These are phyloP conservation scores for Phaetusa simplex DNA, from an alignment of 2,113 vertebrate genomes.

Conservation along the genomic window DNA sequence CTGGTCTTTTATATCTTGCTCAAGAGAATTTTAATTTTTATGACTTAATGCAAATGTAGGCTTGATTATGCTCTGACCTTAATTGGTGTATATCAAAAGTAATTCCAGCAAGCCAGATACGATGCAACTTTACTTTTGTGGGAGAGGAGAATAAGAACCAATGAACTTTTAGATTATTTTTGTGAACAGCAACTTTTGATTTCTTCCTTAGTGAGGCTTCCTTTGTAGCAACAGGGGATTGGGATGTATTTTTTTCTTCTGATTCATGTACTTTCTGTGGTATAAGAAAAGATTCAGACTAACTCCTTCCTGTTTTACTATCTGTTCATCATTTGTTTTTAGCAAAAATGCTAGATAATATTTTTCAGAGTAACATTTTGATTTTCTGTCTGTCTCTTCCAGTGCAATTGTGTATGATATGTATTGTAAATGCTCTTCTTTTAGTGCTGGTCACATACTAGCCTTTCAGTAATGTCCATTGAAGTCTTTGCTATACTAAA, in stretches of 20 bases:
- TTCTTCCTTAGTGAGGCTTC: background rate
- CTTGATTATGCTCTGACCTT: background rate
- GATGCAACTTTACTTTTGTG: background rate
- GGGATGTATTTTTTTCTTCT: background rate
- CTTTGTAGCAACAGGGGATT: background rate
- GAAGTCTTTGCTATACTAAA: background rate
- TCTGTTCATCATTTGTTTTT: background rate
- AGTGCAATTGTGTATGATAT: background rate
- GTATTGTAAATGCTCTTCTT: background rate
- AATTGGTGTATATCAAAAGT: background rate
- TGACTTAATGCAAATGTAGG: background rate
- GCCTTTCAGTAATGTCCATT: background rate
- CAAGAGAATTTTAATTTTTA: background rate
- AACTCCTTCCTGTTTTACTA: background rate
- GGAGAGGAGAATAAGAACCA: background rate
- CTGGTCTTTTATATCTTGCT: background rate
- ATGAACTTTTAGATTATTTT: background rate
- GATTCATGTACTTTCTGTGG: background rate
- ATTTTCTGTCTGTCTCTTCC: background rate
- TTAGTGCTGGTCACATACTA: background rate
- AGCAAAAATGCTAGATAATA: background rate
- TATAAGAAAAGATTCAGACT: background rate
- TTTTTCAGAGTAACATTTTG: background rate
- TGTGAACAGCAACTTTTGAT: background rate
- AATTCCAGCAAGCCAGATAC: background rate